Evolutionary conservation across 2,113 vertebrate genomes (phyloP), one percentile per base, ranked within the genome.

Genomic region (Hippocampus abdominalis): DNA sequence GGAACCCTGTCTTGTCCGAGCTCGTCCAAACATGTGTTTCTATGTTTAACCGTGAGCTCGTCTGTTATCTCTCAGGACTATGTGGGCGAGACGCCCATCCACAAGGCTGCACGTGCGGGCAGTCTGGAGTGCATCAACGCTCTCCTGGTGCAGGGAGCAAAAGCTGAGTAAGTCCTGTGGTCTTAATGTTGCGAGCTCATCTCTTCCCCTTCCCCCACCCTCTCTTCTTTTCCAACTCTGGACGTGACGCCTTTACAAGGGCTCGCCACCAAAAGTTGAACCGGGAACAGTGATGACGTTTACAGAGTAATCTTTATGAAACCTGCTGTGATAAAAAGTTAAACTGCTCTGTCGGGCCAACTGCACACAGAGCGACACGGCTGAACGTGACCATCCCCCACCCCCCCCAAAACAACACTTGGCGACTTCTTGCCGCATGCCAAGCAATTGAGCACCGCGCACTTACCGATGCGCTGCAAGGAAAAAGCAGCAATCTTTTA

Each of bases 61-160:
- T 64, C 29, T 79, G 53, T 87, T 51, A 49, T 81, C 69, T 42
- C 87, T 39, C 88, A 98, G 97, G 97, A 99, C 92, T 98, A 97
- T 94, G 97, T 98, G 92, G 97, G 97, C 75, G 96, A 99, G 93
- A 95, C 95, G 86, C 96, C 97, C 85, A 90, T 98, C 92, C 97
- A 99, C 91, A 99, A 99, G 94, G 97, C 96, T 76, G 97, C 96
- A 90, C 96, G 97, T 46, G 95, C 96, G 80, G 97, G 97, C 90
- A 98, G 96, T 90, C 93, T 97, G 85, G 96, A 97, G 84, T 99
- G 95, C 86, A 89, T 99, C 91, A 94, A 93, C 85, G 94, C 95
- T 92, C 97, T 99, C 90, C 94, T 96, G 92, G 92, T 94, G 81
- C 94, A 94, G 91, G 96, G 97, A 91, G 97, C 94, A 71, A 95